These are phyloP conservation scores for Theocolax elegans DNA, from an alignment of 1,140 invertebrate genomes.

Conservation along the genomic window DNA sequence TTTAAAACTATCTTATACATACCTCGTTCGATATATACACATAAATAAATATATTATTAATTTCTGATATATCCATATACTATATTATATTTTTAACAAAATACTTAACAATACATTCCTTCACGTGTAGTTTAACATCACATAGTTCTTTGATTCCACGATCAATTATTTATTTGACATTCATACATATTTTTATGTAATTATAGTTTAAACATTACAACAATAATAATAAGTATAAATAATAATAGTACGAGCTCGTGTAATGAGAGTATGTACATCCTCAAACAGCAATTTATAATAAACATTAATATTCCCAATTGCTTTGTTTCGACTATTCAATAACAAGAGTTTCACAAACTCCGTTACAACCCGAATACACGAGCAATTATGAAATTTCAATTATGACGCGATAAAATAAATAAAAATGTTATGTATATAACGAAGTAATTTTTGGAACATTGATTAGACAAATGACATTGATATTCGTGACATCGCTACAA, in stretches of 20 bases:
- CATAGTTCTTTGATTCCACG: neutral
- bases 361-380: neutral
- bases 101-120: constrained; percentile 17
- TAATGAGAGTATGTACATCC: neutral
- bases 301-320: neutral
- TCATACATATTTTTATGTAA: neutral
- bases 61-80: too few relatives aligned
- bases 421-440: too few relatives aligned
- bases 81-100: neutral
- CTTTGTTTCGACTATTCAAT: too few relatives aligned
- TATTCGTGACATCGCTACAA: too few relatives aligned
- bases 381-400: too few relatives aligned
- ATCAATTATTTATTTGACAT: neutral
- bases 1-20: too few relatives aligned
- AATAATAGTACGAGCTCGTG: too few relatives aligned
- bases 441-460: too few relatives aligned
- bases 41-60: too few relatives aligned
- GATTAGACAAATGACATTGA: too few relatives aligned
- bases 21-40: too few relatives aligned
- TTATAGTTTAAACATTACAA: neutral
- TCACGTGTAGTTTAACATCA: neutral
- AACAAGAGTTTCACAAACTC: neutral
- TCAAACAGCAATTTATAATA: neutral
- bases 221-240: constrained; percentile 21
- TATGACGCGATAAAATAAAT: too few relatives aligned